Percentiles rank a stretch among this genome's conserved stretches.
Evolutionary conservation across 2,888 invertebrate species (phyloP).

Genomic region (Abrostola triplasia): DNA sequence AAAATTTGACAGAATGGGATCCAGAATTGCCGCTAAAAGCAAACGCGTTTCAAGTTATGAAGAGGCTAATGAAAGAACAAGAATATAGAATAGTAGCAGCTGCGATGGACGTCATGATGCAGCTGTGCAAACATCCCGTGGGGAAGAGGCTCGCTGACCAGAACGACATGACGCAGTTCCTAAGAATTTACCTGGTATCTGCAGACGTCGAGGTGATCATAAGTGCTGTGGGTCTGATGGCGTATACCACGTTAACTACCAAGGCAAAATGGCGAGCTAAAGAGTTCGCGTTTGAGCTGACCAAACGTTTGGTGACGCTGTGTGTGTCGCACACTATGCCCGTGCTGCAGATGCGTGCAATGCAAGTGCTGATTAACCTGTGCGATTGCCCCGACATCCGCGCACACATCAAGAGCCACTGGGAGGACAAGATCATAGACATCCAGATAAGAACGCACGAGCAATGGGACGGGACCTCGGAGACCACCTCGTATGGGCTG

Average conservation of each 20-base stretch:
- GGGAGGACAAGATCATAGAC: constrained; percentile 62
- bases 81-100: constrained; percentile 69
- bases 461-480: constrained; percentile 77
- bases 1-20: constrained; percentile 75
- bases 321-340: constrained; percentile 68
- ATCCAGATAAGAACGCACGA: constrained; percentile 73
- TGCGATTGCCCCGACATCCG: constrained; percentile 81
- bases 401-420: constrained; percentile 68
- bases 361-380: constrained; percentile 79
- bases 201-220: constrained; percentile 66
- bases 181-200: constrained; percentile 62
- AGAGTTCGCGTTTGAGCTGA: constrained; percentile 68
- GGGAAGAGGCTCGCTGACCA: constrained; percentile 76
- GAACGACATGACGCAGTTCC: constrained; percentile 70
- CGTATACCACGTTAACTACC: constrained; percentile 75
- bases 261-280: constrained; percentile 82
- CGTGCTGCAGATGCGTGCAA: constrained; percentile 69
- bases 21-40: constrained; percentile 70
- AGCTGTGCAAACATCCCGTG: constrained; percentile 77
- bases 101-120: constrained; percentile 78
- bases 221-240: constrained; percentile 73
- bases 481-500: constrained; percentile 69
- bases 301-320: constrained; percentile 66
- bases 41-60: constrained; percentile 78
- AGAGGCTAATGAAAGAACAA: constrained; percentile 64